These are phyloP conservation scores for Pontoporia blainvillei DNA, from an alignment of 2,113 vertebrate genomes.

Conservation along the genomic window DNA sequence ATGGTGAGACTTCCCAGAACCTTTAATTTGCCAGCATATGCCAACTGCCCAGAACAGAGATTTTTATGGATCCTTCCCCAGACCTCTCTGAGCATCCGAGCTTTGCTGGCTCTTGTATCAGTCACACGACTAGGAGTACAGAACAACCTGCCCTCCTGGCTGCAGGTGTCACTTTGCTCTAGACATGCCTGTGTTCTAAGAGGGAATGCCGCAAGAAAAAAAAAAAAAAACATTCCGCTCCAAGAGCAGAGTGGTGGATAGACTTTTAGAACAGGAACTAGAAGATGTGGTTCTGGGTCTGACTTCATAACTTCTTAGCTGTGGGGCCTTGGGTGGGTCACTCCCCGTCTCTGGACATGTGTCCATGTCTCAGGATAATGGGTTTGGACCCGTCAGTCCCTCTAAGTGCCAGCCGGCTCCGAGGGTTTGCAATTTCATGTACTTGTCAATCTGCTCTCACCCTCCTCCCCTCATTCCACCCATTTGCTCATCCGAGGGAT, in stretches of 20 bases:
- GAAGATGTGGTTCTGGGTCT: background rate
- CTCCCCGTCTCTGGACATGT: background rate
- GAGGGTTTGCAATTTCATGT: background rate
- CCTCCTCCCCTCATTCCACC: background rate
- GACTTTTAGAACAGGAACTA: background rate
- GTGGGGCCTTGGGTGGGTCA: too few relatives aligned
- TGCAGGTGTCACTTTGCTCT: background rate
- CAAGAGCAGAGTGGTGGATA: background rate
- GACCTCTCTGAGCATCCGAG: background rate
- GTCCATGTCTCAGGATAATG: background rate
- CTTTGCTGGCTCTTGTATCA: background rate
- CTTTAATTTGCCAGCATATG: background rate
- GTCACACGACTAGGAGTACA: accelerated
- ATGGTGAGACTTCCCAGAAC: background rate
- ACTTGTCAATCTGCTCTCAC: background rate
- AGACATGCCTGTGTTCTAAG: background rate
- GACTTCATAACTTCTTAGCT: background rate
- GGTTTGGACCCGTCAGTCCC: background rate
- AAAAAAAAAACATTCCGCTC: background rate
- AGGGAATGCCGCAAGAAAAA: background rate
- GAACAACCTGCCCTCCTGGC: background rate
- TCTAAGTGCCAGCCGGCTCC: background rate
- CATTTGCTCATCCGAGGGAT: background rate
- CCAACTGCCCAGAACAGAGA: too few relatives aligned
- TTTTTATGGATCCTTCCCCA: too few relatives aligned